These are phyloP conservation scores for Macrostomum lignano DNA, from an alignment of 1,140 invertebrate species.

Conservation along the genomic window DNA sequence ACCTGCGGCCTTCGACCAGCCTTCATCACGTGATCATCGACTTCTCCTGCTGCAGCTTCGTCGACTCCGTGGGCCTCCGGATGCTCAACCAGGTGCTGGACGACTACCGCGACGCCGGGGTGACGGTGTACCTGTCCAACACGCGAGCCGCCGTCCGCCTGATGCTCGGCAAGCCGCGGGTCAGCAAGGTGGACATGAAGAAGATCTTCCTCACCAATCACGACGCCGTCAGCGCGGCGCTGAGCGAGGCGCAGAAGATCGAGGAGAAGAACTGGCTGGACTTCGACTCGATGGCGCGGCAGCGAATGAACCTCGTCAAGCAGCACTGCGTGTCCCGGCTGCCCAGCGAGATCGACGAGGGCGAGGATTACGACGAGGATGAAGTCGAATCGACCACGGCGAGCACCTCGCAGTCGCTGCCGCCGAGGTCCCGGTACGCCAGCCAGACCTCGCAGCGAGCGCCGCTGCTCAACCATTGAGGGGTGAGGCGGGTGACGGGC, in stretches of 20 bases:
- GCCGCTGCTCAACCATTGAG: no score
- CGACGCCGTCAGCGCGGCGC: neutral
- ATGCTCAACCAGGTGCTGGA: slow-evolving; percentile 10
- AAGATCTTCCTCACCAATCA: neutral
- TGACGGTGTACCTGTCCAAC: neutral
- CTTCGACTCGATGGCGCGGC: no score
- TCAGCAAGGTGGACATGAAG: neutral
- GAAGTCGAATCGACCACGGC: no score
- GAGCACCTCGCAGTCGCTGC: no score
- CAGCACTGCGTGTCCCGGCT: no score
- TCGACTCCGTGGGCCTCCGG: slow-evolving; percentile 15
- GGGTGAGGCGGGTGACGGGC: no score
- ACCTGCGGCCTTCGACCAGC: no score
- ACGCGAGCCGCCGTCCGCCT: neutral
- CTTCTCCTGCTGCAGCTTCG: slow-evolving; percentile 14
- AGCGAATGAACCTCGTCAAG: no score
- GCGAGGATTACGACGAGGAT: no score
- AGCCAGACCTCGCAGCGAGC: no score
- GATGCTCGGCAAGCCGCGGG: neutral
- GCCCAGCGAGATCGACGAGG: no score
- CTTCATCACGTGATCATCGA: slow-evolving; percentile 14
- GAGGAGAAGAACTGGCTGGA: neutral
- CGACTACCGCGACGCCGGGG: neutral
- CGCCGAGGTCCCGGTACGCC: no score
- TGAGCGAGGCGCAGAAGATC: neutral